These are phyloP conservation scores for Gadus chalcogrammus DNA, from an alignment of 2,113 vertebrate genomes.

Conservation along the genomic window DNA sequence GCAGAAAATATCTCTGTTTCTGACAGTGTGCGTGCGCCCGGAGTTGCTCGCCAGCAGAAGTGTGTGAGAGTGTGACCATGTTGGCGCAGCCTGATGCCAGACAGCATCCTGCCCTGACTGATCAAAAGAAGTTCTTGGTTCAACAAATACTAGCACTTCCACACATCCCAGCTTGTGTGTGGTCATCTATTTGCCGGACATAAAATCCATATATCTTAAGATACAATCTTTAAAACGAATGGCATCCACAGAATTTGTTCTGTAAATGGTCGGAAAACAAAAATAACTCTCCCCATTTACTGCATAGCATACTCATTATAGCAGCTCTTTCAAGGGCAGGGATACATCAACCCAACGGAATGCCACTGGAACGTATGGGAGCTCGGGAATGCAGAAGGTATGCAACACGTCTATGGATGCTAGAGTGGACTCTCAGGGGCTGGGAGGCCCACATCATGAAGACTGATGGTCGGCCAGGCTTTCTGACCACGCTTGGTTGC, in stretches of 20 bases:
- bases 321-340: constrained; percentile 44
- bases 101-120: constrained; percentile 47
- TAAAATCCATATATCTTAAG: background rate
- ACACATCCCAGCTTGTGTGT: constrained; percentile 39
- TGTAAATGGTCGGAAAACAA: constrained; percentile 32
- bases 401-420: constrained; percentile 27
- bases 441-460: background rate
- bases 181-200: constrained; percentile 30
- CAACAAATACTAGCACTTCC: constrained; percentile 51
- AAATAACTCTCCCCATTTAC: constrained; percentile 30
- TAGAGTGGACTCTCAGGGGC: constrained; percentile 12
- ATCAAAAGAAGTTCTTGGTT: constrained; percentile 54
- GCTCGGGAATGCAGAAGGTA: constrained; percentile 57
- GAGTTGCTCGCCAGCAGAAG: constrained; percentile 14
- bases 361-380: background rate
- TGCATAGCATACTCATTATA: constrained; percentile 44
- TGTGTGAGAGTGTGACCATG: constrained; percentile 36
- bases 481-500: too few relatives aligned
- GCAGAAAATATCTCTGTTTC: background rate
- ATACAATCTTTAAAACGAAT: background rate
- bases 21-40: constrained; percentile 53
- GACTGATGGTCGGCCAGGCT: too few relatives aligned
- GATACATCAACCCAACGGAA: constrained; percentile 26
- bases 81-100: constrained; percentile 50
- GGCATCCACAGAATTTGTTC: constrained; percentile 10